Base-by-base conservation (phyloP, 2,888 invertebrate species). In the Shargacucullia verbasci region DNA sequence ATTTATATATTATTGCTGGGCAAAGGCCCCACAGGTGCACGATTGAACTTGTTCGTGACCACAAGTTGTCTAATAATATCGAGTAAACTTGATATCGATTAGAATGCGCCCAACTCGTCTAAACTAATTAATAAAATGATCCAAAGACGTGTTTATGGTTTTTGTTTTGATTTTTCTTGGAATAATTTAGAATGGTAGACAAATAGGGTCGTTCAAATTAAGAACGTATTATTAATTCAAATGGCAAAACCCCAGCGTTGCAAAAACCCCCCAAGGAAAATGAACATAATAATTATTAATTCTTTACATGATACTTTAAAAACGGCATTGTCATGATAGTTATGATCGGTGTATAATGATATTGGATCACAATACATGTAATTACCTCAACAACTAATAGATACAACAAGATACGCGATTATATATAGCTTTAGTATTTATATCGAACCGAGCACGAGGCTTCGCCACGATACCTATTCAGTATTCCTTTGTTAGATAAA, bases 11-110 rank as follows among this genome's bases (percentile, higher is more conserved):
- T 65, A 55, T 59, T 39, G 52, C 35, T 72, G 67, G 59, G 58
- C 58, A 58, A 58, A 73, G 59, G 61, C 70, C 53, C 40, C 44
- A 44, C 53, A 59, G 57, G 70, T 64, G 59, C 61, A 63, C 29
- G 56, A 44, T 55, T 27, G 29, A 49, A 75, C 60, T 60, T 44
- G 62, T 72, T 59, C 34, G n/a, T 59, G 47, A 56, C 47, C 44
- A 47, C 54, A 44, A 57, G 9, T n/a, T 48, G 50, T 49, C 40
- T 55, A 38, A 45, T 48, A 53, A 54, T 50, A 46, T 61, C 45
- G 38, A 53, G 8, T 48, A 54, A 63, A 59, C 44, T 52, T 58
- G 44, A 55, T 46, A 45, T 53, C 37, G 48, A 67, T 43, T 35
- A 35, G 15, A 35, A 6, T 13, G 43, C 39, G n/a, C 11, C 34